Evolutionary conservation across 2,113 vertebrate genomes (phyloP).

Genomic region (Caranx ignobilis): DNA sequence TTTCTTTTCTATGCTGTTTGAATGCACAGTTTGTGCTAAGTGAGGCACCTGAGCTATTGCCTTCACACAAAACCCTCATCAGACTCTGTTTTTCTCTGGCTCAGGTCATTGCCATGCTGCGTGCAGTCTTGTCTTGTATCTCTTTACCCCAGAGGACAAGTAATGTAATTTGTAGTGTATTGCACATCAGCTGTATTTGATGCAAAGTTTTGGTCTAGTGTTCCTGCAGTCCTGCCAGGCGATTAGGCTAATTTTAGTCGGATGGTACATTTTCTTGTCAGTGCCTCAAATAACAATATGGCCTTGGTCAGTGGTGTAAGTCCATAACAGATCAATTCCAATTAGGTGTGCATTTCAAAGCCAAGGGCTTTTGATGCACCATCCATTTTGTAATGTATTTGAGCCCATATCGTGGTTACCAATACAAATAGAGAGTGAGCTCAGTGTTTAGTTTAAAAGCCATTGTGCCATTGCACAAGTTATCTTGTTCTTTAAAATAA

Average conservation of each 20-base stretch:
- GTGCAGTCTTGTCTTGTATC: neutral
- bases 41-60: neutral
- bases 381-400: slow-evolving; percentile 38
- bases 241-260: slow-evolving; percentile 52
- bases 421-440: neutral
- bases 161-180: neutral
- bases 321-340: slow-evolving; percentile 65
- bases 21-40: neutral
- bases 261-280: slow-evolving; percentile 35
- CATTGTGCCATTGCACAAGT: neutral
- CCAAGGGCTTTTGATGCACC: slow-evolving; percentile 39
- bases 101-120: neutral
- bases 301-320: slow-evolving; percentile 42
- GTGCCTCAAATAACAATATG: slow-evolving; percentile 48
- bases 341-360: slow-evolving; percentile 57
- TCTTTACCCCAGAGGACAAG: slow-evolving; percentile 5
- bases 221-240: neutral
- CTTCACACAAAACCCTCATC: neutral
- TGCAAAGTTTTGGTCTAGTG: slow-evolving; percentile 2
- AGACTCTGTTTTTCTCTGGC: neutral
- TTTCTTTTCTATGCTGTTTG: neutral
- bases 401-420: neutral
- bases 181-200: neutral
- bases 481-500: slow-evolving; percentile 9
- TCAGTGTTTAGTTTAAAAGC: neutral